These are phyloP conservation scores for Ligdia adustata DNA, from an alignment of 2,888 invertebrate species.

Conservation along the genomic window DNA sequence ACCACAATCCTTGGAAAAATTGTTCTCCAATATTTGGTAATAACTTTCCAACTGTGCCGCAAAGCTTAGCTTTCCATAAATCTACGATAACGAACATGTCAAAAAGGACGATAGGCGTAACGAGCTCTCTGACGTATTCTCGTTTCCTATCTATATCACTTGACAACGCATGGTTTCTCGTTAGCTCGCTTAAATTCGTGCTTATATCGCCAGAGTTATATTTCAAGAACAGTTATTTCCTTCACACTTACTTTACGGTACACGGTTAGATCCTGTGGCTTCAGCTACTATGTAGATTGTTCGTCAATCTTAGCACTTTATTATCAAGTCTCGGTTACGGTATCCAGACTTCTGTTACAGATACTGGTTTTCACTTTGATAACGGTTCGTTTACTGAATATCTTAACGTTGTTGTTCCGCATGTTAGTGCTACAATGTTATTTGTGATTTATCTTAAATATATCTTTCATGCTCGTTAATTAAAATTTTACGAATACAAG, in stretches of 20 bases:
- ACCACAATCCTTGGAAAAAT: too few relatives aligned
- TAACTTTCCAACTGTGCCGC: too few relatives aligned
- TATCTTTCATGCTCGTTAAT: too few relatives aligned
- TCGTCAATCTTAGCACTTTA: constrained; percentile 22
- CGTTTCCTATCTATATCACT: too few relatives aligned
- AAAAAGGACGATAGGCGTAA: too few relatives aligned
- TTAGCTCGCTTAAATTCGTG: constrained; percentile 9
- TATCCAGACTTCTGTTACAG: constrained; percentile 19
- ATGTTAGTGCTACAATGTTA: constrained; percentile 1
- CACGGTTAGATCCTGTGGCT: constrained; percentile 20
- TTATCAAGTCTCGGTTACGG: constrained; percentile 15
- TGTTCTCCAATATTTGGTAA: too few relatives aligned
- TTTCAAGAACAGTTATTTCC: constrained; percentile 12
- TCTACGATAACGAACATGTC: too few relatives aligned
- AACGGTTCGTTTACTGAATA: constrained; percentile 21
- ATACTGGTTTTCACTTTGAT: constrained; percentile 19
- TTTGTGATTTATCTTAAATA: too few relatives aligned
- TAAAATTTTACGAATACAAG: too few relatives aligned
- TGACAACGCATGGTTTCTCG: background rate
- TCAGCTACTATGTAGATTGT: constrained; percentile 21
- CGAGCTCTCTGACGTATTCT: background rate
- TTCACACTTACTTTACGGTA: constrained; percentile 8
- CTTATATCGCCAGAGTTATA: background rate
- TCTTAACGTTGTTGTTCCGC: constrained; percentile 8
- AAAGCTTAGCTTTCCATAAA: too few relatives aligned